Conservation (phyloP, 2,888 invertebrate species). For the Atethmia centrago region DNA sequence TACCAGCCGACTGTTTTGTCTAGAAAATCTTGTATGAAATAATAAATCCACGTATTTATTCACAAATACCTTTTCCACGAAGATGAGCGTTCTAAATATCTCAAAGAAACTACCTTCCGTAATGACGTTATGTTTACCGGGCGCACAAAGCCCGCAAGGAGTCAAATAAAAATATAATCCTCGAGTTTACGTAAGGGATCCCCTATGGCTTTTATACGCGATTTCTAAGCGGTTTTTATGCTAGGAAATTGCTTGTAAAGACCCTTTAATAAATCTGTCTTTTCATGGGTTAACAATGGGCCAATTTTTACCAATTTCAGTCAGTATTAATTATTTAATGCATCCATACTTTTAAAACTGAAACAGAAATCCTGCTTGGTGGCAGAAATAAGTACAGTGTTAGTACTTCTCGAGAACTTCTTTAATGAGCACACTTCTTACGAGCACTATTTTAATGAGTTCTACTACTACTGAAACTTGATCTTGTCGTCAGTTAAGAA, state of each 20-base stretch:
- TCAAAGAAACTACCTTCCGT: constrained; percentile 47
- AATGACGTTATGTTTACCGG: constrained; percentile 44
- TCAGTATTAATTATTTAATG: neutral
- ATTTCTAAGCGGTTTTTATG: constrained; percentile 40
- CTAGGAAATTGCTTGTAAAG: constrained; percentile 36
- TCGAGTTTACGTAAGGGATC: constrained; percentile 56
- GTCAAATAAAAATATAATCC: constrained; percentile 57
- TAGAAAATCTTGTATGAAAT: constrained; percentile 22
- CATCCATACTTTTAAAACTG: neutral
- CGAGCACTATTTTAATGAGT: constrained; percentile 27
- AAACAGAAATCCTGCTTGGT: neutral
- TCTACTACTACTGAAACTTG: constrained; percentile 18
- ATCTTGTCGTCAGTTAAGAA: neutral
- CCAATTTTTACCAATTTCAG: neutral
- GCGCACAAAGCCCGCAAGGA: constrained; percentile 48
- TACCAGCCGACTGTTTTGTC: neutral
- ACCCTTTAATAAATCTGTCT: constrained; percentile 30
- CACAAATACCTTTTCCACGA: constrained; percentile 22
- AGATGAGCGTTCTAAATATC: constrained; percentile 39
- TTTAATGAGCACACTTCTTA: constrained; percentile 37
- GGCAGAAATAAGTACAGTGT: neutral
- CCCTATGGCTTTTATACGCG: constrained; percentile 20
- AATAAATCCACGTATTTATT: constrained; percentile 41
- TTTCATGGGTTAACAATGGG: constrained; percentile 29
- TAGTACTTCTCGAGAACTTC: constrained; percentile 1